Evolutionary conservation across 2,113 vertebrate species (phyloP).

Genomic region (rat (Rattus norvegicus)): GRCr8 NC_086032.1:65184501-65185000

Average conservation of each 20-base stretch:
- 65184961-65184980: background rate
- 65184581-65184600: background rate
- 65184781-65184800: background rate
- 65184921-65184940: background rate
- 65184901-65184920: background rate
- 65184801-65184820: background rate
- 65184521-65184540: background rate
- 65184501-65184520: background rate
- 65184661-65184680: background rate
- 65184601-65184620: background rate
- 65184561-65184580: no score
- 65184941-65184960: background rate
- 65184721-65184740: background rate
- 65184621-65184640: background rate
- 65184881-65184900: background rate
- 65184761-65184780: background rate
- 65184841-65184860: background rate
- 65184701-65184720: background rate
- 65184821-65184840: background rate
- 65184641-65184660: background rate
- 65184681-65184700: background rate
- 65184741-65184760: background rate
- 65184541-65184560: no score
- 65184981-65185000: slow-evolving; percentile 92
- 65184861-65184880: fast-evolving